Percentiles rank a stretch among this genome's conserved stretches.
Conservation (phyloP, 2,888 invertebrate species). For the Eilema caniola region DNA sequence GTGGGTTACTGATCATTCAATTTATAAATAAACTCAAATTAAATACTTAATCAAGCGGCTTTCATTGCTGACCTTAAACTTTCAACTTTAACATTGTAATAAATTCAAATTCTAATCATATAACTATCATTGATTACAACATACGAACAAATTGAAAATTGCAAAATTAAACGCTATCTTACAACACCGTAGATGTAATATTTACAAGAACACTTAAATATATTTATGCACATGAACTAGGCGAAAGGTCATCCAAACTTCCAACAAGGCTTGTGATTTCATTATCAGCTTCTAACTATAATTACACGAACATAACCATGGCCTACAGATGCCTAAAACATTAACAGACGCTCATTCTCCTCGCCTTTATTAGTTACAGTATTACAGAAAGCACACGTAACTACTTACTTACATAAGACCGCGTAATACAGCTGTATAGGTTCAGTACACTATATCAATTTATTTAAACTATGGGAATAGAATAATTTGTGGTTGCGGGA, state of each 20-base stretch:
- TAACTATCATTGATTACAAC: neutral
- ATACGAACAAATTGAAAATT: neutral
- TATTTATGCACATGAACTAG: neutral
- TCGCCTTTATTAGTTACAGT: slow-evolving; percentile 15
- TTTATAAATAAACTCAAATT: neutral
- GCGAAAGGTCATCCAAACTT: slow-evolving; percentile 1
- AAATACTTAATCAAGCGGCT: neutral
- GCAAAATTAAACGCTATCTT: neutral
- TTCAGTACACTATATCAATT: slow-evolving; percentile 38
- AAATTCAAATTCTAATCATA: slow-evolving; percentile 9
- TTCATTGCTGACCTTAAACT: slow-evolving; percentile 12
- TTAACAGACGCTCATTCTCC: slow-evolving; percentile 20
- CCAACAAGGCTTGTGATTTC: slow-evolving; percentile 5
- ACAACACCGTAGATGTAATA: slow-evolving; percentile 9
- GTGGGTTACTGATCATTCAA: neutral
- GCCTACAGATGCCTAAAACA: slow-evolving; percentile 7
- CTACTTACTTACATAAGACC: slow-evolving; percentile 41
- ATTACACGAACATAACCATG: slow-evolving; percentile 10
- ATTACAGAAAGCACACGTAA: slow-evolving; percentile 33
- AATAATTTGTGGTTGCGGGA: slow-evolving; percentile 48
- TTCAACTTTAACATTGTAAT: neutral
- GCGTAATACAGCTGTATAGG: slow-evolving; percentile 29
- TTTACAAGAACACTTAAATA: slow-evolving; percentile 5
- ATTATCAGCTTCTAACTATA: slow-evolving; percentile 1
- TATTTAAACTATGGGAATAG: slow-evolving; percentile 54